phyloP scores from a whole-genome alignment of 2,113 vertebrate genomes.

The Lamprologus callipterus region DNA sequence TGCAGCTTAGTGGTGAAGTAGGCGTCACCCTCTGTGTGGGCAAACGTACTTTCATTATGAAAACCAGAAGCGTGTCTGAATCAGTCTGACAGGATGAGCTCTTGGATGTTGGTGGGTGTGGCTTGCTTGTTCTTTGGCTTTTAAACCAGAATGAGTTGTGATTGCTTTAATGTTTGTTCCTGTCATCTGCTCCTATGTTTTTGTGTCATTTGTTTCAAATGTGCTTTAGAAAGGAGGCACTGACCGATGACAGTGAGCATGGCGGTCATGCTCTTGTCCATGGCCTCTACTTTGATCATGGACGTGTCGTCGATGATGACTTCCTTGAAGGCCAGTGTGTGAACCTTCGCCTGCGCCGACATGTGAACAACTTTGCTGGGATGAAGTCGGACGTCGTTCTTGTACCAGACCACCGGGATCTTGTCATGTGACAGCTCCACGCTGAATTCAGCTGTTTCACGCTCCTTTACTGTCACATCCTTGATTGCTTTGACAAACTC shows the following conservation, averaged over 20 bases:
- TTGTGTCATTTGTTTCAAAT: neutral
- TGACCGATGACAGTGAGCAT: constrained; percentile 92
- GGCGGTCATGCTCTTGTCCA: constrained; percentile 83
- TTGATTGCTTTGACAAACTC: constrained; percentile 91
- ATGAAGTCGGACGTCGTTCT: constrained; percentile 88
- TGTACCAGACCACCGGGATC: constrained; percentile 88
- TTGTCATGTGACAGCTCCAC: constrained; percentile 94
- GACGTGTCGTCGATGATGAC: constrained; percentile 93
- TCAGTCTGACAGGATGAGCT: neutral
- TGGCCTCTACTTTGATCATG: constrained; percentile 90
- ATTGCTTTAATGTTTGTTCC: neutral
- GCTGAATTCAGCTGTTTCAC: constrained; percentile 90
- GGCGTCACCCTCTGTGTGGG: constrained; percentile 85
- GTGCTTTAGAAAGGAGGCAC: neutral
- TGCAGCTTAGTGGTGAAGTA: constrained; percentile 95
- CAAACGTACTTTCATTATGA: neutral
- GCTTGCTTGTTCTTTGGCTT: neutral
- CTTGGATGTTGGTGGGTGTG: neutral
- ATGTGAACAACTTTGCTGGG: constrained; percentile 88
- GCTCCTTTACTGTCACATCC: constrained; percentile 94
- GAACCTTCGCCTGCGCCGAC: constrained; percentile 81
- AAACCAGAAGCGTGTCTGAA: neutral
- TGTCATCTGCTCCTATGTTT: neutral
- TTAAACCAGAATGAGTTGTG: neutral
- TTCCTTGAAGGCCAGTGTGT: constrained; percentile 86